Percentiles rank a stretch among this genome's conserved stretches.
Conservation (phyloP, 2,113 vertebrate genomes). For the Pollachius pollachius region DNA sequence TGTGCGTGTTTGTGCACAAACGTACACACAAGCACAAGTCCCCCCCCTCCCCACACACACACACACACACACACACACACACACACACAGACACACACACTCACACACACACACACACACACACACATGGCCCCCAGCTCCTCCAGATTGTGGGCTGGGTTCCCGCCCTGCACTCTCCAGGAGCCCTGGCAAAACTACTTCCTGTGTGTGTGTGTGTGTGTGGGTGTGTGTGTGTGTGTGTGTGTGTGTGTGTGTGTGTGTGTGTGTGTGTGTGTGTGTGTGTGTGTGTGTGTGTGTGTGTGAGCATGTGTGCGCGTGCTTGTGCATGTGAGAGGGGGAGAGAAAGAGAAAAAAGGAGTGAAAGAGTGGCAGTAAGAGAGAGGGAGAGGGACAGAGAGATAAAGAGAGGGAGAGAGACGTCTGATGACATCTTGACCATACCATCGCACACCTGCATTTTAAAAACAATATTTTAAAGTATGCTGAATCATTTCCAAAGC, state of each 20-base stretch:
- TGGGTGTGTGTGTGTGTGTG: constrained; percentile 15
- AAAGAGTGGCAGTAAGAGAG: too few relatives aligned
- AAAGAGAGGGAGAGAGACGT: too few relatives aligned
- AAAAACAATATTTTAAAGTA: too few relatives aligned
- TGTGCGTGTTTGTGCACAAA: constrained; percentile 7
- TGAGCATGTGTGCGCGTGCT: too few relatives aligned
- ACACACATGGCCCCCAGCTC: constrained; percentile 26
- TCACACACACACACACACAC: constrained; percentile 6
- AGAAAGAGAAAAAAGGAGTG: too few relatives aligned
- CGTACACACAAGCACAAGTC: constrained; percentile 6
- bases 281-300: constrained; percentile 16
- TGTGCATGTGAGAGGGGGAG: too few relatives aligned
- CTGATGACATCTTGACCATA: too few relatives aligned
- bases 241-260: constrained; percentile 12
- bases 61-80: constrained; percentile 37
- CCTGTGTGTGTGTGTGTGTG: not conserved
- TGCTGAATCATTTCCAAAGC: too few relatives aligned
- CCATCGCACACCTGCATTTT: too few relatives aligned
- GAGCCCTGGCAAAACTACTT: constrained; percentile 49
- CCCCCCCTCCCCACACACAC: constrained; percentile 16
- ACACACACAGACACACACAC: constrained; percentile 23
- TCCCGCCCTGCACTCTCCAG: constrained; percentile 31
- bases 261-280: constrained; percentile 20
- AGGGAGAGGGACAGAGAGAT: too few relatives aligned
- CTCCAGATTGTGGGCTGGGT: constrained; percentile 49